Base-by-base conservation (phyloP, 2,888 invertebrate species). In the Mythimna albipuncta region DNA sequence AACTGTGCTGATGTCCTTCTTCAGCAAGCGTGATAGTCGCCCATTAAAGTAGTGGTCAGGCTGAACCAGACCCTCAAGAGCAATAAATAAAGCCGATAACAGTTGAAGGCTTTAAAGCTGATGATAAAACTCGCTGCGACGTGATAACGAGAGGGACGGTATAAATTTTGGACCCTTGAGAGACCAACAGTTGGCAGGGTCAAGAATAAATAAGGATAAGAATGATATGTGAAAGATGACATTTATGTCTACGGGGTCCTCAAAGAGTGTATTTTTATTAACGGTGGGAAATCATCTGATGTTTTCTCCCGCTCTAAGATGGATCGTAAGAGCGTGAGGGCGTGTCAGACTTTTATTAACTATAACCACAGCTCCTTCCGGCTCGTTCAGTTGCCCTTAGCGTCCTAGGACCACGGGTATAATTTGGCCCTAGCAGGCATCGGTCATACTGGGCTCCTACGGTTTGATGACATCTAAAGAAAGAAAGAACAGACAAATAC, bases 1-100 rank as follows among this genome's bases (percentile, higher is more conserved):
- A 66, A 50, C 54, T 32, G 16, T 35, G 10, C 35, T 44, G 26
- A 5, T 47, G 58, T 21, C 32, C 4, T 2, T 38, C 9, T 62
- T 35, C 11, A 64, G 58, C 7, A 7, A 66, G 59, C 69, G 26
- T 71, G 50, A 67, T 67, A 54, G 26, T 38, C 58, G 1, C 64
- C 26, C 57, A 82, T 78, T 62, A 58, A 64, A 52, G 19, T 21
- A 10, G 32, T 69, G 79, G 69, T 82, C 79, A 82, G 79, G 73
- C 69, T 38, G 64, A 69, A 67, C 47, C 55, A 32, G 54, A 54
- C 64, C 59, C 35, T 69, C 35, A 10, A 2, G 10, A 16, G 64
- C 61, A 44, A 83, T 83, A 83, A 85, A 83, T 85, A 83, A 75
- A 38, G 38, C 58, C 44, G 83, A 83, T 83, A 85, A 83, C 80